A percentile compares a stretch with the other conserved stretches of the same genome.
phyloP scores from a whole-genome alignment of 2,797 vertebrate species.

The Poeciliopsis gracilis region DNA sequence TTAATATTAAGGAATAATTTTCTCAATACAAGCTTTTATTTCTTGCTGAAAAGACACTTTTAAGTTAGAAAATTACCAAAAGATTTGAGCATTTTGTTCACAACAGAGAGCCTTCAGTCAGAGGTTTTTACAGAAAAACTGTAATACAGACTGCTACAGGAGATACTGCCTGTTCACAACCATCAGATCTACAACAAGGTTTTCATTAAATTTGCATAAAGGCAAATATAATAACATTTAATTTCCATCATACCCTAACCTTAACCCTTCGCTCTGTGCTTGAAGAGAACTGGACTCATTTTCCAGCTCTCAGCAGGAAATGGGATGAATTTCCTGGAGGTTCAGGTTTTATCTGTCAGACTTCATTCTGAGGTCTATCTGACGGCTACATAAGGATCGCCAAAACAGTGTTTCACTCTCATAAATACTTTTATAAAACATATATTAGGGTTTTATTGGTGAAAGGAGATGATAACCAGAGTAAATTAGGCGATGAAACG shows the following conservation, averaged over 20 bases:
- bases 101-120: neutral
- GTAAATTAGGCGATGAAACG: neutral
- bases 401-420: neutral
- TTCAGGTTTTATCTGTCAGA: neutral
- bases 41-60: too few species aligned
- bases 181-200: neutral
- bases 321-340: neutral
- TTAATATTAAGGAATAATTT: too few species aligned
- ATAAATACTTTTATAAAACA: neutral
- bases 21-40: too few species aligned
- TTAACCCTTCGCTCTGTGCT: neutral
- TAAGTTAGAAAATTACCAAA: neutral
- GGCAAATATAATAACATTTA: neutral
- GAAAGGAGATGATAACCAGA: fast-evolving
- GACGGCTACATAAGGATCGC: conserved; percentile 6
- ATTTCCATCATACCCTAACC: neutral
- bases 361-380: neutral
- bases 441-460: neutral
- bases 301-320: neutral
- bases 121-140: neutral
- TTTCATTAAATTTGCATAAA: neutral
- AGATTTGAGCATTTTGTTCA: neutral
- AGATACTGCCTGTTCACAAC: neutral
- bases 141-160: neutral
- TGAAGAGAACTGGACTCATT: neutral